These are phyloP conservation scores for Glaucopsyche alexis DNA, from an alignment of 2,888 invertebrate species.

Conservation along the genomic window DNA sequence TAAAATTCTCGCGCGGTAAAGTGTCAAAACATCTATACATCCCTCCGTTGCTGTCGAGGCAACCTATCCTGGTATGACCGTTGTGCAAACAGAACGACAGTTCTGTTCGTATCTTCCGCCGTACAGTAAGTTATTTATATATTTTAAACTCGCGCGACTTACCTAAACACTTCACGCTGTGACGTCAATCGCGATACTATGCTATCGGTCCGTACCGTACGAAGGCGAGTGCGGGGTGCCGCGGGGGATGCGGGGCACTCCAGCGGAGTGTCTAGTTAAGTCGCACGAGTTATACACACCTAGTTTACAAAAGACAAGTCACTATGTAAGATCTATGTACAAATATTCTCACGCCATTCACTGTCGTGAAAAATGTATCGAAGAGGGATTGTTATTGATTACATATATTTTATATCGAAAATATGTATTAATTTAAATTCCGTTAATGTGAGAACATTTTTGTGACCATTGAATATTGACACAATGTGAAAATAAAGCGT, in stretches of 20 bases:
- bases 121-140: not conserved
- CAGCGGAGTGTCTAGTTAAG: too few species aligned
- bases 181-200: too few species aligned
- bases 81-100: not conserved
- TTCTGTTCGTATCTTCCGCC: not conserved
- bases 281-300: too few species aligned
- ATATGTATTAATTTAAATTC: constrained; percentile 56
- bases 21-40: not conserved
- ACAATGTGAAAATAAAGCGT: constrained; percentile 78
- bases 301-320: constrained; percentile 25
- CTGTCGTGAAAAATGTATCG: constrained; percentile 22
- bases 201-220: too few species aligned
- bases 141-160: too few species aligned
- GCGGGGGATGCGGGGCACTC: too few species aligned
- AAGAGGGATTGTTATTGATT: constrained; percentile 67
- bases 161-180: too few species aligned
- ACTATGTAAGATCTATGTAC: constrained; percentile 43
- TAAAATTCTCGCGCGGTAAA: not conserved
- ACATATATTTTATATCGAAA: constrained; percentile 74
- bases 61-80: not conserved
- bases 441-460: constrained; percentile 66
- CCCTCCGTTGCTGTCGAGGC: constrained; percentile 16
- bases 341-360: constrained; percentile 25
- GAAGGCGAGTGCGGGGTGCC: too few species aligned
- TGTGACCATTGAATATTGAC: constrained; percentile 75